Evolutionary conservation across 2,888 invertebrate genomes (phyloP).

Genomic region (Isotomurus palustris): DNA sequence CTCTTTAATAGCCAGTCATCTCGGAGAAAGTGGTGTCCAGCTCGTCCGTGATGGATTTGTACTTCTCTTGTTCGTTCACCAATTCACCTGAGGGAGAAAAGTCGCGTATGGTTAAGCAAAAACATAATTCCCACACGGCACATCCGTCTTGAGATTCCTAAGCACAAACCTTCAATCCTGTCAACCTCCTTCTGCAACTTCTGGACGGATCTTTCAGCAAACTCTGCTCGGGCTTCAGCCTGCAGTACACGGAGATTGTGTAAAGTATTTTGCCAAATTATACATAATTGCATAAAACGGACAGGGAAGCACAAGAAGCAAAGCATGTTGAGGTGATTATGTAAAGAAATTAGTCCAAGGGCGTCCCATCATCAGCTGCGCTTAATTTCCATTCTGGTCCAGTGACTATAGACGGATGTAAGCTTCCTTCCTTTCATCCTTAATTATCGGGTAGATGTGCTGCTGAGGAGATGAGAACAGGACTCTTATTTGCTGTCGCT

Average conservation of each 20-base stretch:
- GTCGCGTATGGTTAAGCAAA: conserved; percentile 15
- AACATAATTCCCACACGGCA: background rate
- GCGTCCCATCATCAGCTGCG: no score
- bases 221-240: conserved; percentile 62
- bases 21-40: conserved; percentile 96
- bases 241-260: conserved; percentile 36
- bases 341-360: no score
- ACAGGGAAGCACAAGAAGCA: no score
- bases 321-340: no score
- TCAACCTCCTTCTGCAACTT: conserved; percentile 63
- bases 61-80: conserved; percentile 88
- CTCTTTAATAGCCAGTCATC: conserved; percentile 77
- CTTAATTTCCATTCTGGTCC: no score
- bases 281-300: no score
- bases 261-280: background rate
- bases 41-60: conserved; percentile 96
- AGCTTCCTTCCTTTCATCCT: no score
- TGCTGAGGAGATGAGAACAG: no score
- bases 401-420: no score
- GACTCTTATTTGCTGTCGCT: no score
- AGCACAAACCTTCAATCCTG: conserved; percentile 56
- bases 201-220: conserved; percentile 61
- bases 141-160: background rate
- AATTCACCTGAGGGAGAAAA: conserved; percentile 67
- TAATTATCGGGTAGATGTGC: no score